Percentiles rank a stretch among this genome's conserved stretches.
phyloP scores from a whole-genome alignment of 2,113 vertebrate genomes.

The Cheilinus undulatus region DNA sequence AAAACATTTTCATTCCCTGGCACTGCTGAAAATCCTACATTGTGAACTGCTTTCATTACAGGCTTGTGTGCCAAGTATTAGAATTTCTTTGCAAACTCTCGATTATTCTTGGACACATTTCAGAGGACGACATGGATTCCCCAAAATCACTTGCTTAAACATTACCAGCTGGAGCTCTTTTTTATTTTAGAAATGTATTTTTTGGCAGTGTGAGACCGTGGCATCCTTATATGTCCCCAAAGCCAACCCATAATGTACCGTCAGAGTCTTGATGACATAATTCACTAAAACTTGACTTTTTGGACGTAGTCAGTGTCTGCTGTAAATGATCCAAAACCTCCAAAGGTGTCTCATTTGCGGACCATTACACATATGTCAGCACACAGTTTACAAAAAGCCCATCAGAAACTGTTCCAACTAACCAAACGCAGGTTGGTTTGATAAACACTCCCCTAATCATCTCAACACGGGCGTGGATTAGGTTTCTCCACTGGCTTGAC shows the following conservation, averaged over 20 bases:
- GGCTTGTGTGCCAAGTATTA: neutral
- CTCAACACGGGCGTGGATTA: slow-evolving; percentile 70
- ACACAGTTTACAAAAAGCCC: slow-evolving; percentile 73
- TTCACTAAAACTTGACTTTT: slow-evolving; percentile 28
- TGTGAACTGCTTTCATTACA: neutral
- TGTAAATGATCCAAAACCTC: slow-evolving; percentile 56
- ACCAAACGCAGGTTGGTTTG: slow-evolving; percentile 59
- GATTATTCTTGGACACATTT: neutral
- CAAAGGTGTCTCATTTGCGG: slow-evolving; percentile 61
- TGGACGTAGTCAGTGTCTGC: slow-evolving; percentile 44
- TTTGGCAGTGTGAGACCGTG: neutral
- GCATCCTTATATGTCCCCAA: neutral
- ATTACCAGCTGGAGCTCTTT: neutral
- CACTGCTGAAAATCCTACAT: neutral
- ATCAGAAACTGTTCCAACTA: slow-evolving; percentile 69
- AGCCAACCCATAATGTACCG: neutral
- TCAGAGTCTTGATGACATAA: slow-evolving; percentile 14
- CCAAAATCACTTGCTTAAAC: neutral
- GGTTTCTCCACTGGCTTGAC: slow-evolving; percentile 68
- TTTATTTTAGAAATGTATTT: neutral
- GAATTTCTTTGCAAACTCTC: neutral
- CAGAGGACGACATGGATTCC: neutral
- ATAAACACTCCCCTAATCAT: slow-evolving; percentile 81
- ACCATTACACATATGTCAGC: slow-evolving; percentile 63
- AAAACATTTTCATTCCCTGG: neutral